Evolutionary conservation across 2,888 invertebrate species (phyloP), one percentile per base, ranked within the genome.

Genomic region (Philhelius pedissequus): DNA sequence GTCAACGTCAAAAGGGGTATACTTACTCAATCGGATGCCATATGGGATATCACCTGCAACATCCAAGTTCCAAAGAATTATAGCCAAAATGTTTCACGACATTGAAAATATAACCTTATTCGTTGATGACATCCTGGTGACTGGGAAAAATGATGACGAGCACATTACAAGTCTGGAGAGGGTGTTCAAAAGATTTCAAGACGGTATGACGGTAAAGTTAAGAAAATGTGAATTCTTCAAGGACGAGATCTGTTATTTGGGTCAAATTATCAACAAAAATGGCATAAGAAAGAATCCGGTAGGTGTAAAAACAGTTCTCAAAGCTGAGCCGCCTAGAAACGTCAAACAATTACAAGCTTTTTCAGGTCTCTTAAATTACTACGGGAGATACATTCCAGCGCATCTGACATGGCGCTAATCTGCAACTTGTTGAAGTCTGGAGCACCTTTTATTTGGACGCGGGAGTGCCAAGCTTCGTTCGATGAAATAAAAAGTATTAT

Each of bases 211-310:
- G 25, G 52, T 52, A 18, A 68, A 52, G 38, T 52, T 68, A 3
- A 52, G 50, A 7, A 68, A 68, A 6, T 68, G 66, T 11, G 66
- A 50, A 38, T 66, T 66, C 35, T 66, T 66, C 13, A 43, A 11
- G 9, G 18, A 43, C 1, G 18, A 43, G 9, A 43, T 43, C 1
- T 45, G 20, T 5, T 45, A 45, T 11, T 45, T 45, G 45, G 45
- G 20, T 11, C 20, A 45, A 45, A 45, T 45, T 3, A 45, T 45
- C 9, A 45, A 45, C 45, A 45, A 45, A 45, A 20, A 1, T 4
- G 45, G 45, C 20, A 45, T 52, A 66, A 48, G 64, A 32, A 66
- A 22, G 11, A 66, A 66, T 66, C 35, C 66, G n/a, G 66, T 35
- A 50, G 66, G 68, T 4, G 52, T 68, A 1, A 22, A 27, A 18